Evolutionary conservation across 2,113 vertebrate species (phyloP).

Genomic region (Epinephelus moara): DNA sequence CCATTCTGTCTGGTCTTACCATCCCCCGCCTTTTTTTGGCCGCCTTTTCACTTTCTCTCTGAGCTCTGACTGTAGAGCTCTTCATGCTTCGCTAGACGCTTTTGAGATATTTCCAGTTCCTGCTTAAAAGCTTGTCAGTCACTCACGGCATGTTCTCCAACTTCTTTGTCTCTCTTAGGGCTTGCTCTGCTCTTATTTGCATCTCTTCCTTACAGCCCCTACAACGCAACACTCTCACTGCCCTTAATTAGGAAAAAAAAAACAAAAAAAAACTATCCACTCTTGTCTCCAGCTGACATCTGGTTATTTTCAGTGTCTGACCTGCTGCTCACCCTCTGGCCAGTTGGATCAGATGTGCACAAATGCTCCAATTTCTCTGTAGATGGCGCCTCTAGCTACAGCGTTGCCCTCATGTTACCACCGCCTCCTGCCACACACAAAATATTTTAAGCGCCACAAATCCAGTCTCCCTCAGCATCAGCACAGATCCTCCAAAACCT

Average conservation of each 20-base stretch:
- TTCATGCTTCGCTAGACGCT: slow-evolving; percentile 52
- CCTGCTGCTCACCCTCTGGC: slow-evolving; percentile 58
- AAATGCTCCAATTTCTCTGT: slow-evolving; percentile 30
- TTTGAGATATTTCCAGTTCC: slow-evolving; percentile 59
- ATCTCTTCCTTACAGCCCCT: not conserved
- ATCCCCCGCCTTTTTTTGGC: not conserved
- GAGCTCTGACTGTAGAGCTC: slow-evolving; percentile 38
- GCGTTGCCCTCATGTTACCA: slow-evolving; percentile 26
- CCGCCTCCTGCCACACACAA: not conserved
- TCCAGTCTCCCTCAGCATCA: slow-evolving; percentile 22
- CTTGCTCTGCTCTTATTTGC: slow-evolving; percentile 30
- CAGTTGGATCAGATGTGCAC: slow-evolving; percentile 46
- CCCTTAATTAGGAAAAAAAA: slow-evolving; percentile 29
- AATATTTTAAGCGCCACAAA: slow-evolving; percentile 42
- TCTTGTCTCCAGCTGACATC: slow-evolving; percentile 32
- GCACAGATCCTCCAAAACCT: slow-evolving; percentile 20
- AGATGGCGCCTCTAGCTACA: slow-evolving; percentile 43
- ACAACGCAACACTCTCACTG: slow-evolving; percentile 29
- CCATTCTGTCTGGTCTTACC: not conserved
- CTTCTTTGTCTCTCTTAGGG: slow-evolving; percentile 42
- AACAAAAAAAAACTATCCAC: not conserved
- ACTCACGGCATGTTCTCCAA: slow-evolving; percentile 52
- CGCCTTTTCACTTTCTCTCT: slow-evolving; percentile 17
- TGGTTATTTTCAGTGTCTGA: slow-evolving; percentile 35
- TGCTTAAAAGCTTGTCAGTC: slow-evolving; percentile 62